Percentiles rank a stretch among this genome's conserved stretches.
phyloP scores from a whole-genome alignment of 2,113 vertebrate species.

The Lanius ludovicianus region DNA sequence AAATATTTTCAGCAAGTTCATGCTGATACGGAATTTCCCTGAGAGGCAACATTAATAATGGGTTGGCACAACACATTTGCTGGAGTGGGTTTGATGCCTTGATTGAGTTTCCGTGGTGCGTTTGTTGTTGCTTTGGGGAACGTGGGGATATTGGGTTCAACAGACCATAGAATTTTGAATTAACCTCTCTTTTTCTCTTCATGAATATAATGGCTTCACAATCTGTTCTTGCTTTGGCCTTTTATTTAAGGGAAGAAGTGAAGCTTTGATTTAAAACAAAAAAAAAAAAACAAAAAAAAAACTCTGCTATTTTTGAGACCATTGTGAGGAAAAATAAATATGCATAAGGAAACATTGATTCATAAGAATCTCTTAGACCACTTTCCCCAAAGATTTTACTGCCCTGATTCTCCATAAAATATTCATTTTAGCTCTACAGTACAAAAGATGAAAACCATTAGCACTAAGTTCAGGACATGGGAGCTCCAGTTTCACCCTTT shows the following conservation, averaged over 20 bases:
- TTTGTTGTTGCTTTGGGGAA: slow-evolving; percentile 75
- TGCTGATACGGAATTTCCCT: slow-evolving; percentile 67
- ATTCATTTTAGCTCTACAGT: not conserved
- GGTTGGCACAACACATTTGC: slow-evolving; percentile 69
- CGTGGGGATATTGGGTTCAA: slow-evolving; percentile 64
- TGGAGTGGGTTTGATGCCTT: slow-evolving; percentile 67
- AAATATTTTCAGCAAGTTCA: slow-evolving; percentile 61
- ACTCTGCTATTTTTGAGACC: not conserved
- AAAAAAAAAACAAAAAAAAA: not conserved
- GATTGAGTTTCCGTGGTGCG: slow-evolving; percentile 70
- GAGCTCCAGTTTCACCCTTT: not conserved
- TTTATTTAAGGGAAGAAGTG: slow-evolving; percentile 9
- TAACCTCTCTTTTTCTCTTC: slow-evolving; percentile 68
- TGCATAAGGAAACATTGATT: slow-evolving; percentile 30
- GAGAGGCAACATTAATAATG: slow-evolving; percentile 73
- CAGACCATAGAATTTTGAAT: slow-evolving; percentile 72
- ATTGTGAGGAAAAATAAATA: slow-evolving; percentile 25
- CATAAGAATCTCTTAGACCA: not conserved
- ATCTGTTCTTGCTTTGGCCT: slow-evolving; percentile 46
- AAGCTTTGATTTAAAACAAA: not conserved
- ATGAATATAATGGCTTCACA: slow-evolving; percentile 52
- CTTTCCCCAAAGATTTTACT: not conserved
- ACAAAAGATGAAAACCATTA: slow-evolving; percentile 13
- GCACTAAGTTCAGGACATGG: not conserved
- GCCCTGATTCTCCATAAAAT: not conserved